phyloP scores from a whole-genome alignment of 2,113 vertebrate species.

The Melanocharis versteri region DNA sequence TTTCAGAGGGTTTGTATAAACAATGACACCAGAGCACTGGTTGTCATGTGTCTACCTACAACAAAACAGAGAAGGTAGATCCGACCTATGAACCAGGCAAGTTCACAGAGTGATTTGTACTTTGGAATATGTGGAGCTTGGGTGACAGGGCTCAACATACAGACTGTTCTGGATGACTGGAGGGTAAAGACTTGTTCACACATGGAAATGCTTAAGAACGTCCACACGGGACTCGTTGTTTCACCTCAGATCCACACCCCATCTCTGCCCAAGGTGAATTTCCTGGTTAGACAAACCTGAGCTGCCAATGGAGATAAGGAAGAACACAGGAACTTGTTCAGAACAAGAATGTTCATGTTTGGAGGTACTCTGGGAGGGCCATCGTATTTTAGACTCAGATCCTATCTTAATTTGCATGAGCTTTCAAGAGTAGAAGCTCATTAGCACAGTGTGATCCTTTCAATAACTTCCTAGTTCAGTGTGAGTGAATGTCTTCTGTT shows the following conservation, averaged over 20 bases:
- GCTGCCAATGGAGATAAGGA: neutral
- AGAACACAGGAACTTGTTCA: neutral
- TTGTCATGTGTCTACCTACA: neutral
- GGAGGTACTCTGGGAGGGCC: neutral
- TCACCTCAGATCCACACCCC: neutral
- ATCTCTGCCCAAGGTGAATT: neutral
- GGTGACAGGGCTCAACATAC: neutral
- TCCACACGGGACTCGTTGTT: neutral
- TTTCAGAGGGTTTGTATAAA: neutral
- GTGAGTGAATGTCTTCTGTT: neutral
- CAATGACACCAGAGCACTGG: neutral
- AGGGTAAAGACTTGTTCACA: neutral
- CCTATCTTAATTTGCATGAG: neutral
- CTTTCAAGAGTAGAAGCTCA: neutral
- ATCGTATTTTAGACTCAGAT: neutral
- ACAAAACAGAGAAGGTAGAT: neutral
- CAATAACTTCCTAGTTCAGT: neutral
- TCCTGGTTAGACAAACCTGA: neutral
- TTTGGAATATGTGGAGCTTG: neutral
- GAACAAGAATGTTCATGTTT: neutral
- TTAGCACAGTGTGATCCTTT: neutral
- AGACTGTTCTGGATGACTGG: neutral
- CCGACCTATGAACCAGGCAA: neutral
- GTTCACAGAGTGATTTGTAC: neutral
- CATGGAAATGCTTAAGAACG: neutral